Evolutionary conservation across 1,140 invertebrate genomes (phyloP).

Genomic region (Steinernema feltiae): DNA sequence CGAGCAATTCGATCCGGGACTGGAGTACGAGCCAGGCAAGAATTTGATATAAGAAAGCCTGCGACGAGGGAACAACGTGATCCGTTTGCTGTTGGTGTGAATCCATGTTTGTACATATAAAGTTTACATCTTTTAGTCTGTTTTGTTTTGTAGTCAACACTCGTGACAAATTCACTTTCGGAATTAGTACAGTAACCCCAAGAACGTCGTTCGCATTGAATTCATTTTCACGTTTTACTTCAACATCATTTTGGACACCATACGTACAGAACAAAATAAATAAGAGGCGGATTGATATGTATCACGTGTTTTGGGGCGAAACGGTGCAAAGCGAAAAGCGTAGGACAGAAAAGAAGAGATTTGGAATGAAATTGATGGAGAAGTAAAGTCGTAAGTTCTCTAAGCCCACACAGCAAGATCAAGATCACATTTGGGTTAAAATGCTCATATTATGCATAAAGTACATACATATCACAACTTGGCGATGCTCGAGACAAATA

Average conservation of each 20-base stretch:
- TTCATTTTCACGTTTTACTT: background rate
- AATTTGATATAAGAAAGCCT: constrained; percentile 4
- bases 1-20: constrained; percentile 56
- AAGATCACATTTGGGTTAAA: constrained; percentile 12
- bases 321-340: background rate
- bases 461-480: constrained; percentile 12
- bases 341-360: background rate
- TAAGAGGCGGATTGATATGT: constrained; percentile 11
- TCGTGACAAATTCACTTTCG: background rate
- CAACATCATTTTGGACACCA: background rate
- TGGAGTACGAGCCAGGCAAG: constrained; percentile 52
- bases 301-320: background rate
- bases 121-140: background rate
- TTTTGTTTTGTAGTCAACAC: background rate
- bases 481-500: background rate
- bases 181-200: background rate
- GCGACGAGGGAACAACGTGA: background rate
- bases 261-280: constrained; percentile 11
- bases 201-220: background rate
- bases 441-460: constrained; percentile 4
- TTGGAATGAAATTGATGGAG: constrained; percentile 21
- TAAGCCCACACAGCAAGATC: constrained; percentile 6
- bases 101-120: constrained; percentile 13
- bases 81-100: constrained; percentile 2
- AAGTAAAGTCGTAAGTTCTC: constrained; percentile 15